Evolutionary conservation across 1,140 invertebrate species (phyloP), one percentile per base, ranked within the genome.

Genomic region (Agrilus planipennis): DNA sequence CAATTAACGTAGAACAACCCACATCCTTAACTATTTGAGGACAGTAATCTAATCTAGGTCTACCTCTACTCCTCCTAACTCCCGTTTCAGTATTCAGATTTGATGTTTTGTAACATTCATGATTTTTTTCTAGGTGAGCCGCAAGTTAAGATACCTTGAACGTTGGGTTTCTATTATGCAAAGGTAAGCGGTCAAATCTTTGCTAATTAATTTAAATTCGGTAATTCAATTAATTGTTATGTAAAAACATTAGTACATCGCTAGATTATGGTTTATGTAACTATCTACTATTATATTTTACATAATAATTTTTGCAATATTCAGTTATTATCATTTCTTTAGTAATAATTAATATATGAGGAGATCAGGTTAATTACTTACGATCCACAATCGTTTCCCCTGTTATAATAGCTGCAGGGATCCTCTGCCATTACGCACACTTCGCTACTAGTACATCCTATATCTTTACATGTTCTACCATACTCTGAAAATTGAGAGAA

Each of bases 391-490:
- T 59, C 53, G 22, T 55, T 47, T 20, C 63, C 46, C 21, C 62
- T 58, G 32, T 63, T 61, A 44, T 63, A 68, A 3, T 68, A 65
- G 23, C 7, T 27, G 56, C 81, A 83, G 2, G 77, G 76, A 51
- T 83, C 79, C 46, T 77, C 75, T 14, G 68, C 73, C 56, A 84
- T 71, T n/a, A 81, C 70, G 55, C 81, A 83, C 39, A 70, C 68
- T 62, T 84, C 73, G 44, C 67, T 77, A 50, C 72, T 77, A 17
- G 71, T 61, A 52, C 81, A 84, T 36, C 80, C 79, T 49, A 84
- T 84, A 53, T 84, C 81, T 48, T 72, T 73, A 57, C 81, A 84
- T 10, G 69, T 71, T 48, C 81, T 71, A 35, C 81, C 81, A 58
- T 81, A 84, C 65, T 83, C 80, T 83, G 58, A 2, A 65, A 69